phyloP scores from a whole-genome alignment of 1,140 invertebrate genomes.

The Eupristina koningsbergeri region DNA sequence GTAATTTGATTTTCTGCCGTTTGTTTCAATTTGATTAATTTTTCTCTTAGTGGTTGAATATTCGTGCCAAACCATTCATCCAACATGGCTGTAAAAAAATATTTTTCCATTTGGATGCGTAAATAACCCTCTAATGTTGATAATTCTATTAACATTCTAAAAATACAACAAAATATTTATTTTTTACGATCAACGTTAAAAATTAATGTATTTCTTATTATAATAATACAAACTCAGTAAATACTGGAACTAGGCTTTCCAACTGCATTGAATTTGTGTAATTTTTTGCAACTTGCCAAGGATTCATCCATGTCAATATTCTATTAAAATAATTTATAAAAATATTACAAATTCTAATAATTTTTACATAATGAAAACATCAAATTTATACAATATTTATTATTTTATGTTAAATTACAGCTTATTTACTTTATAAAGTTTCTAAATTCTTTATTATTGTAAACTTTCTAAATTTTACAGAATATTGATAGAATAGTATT shows the following conservation, averaged over 20 bases:
- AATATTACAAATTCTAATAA: not conserved
- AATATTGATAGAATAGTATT: no score
- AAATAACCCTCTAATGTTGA: slow-evolving; percentile 74
- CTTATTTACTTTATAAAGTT: no score
- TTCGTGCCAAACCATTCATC: slow-evolving; percentile 76
- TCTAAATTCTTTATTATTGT: no score
- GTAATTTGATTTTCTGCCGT: slow-evolving; percentile 73
- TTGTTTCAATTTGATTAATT: slow-evolving; percentile 72
- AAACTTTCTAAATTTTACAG: no score
- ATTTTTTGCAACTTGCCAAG: slow-evolving; percentile 79
- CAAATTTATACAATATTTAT: not conserved
- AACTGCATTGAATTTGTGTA: slow-evolving; percentile 81
- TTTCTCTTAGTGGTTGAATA: slow-evolving; percentile 72
- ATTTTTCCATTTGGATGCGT: slow-evolving; percentile 72
- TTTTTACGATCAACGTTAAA: not conserved
- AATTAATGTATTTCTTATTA: not conserved
- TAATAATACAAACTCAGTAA: slow-evolving; percentile 72
- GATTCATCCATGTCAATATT: slow-evolving; percentile 80
- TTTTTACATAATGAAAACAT: not conserved
- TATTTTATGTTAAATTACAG: not conserved
- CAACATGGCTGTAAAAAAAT: slow-evolving; percentile 73
- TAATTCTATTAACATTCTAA: slow-evolving; percentile 73
- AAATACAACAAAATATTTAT: slow-evolving; percentile 53
- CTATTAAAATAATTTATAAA: slow-evolving; percentile 67
- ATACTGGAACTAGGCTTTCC: slow-evolving; percentile 74